Evolutionary conservation across 2,113 vertebrate species (phyloP).

Genomic region (Spheniscus mendiculus): DNA sequence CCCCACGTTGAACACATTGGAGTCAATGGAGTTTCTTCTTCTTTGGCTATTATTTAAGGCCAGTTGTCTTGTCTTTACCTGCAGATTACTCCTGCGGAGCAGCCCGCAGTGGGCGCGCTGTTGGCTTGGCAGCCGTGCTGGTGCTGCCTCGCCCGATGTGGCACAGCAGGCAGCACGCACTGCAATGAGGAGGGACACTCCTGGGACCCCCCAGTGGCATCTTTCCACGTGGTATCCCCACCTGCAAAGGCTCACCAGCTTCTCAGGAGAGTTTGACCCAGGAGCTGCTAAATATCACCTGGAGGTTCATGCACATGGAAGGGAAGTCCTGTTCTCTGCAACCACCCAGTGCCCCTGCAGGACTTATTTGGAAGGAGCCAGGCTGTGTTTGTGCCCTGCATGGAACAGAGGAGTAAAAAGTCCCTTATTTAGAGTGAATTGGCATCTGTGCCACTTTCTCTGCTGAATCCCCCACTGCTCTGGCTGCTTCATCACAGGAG

Average conservation of each 20-base stretch:
- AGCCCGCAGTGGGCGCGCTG: fast-evolving
- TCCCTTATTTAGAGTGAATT: not conserved
- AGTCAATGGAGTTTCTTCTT: not conserved
- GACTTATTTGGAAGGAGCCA: not conserved
- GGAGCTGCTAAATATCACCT: not conserved
- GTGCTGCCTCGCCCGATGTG: not conserved
- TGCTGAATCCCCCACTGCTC: not conserved
- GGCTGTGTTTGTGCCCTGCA: not conserved
- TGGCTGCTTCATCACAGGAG: not conserved
- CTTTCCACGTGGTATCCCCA: fast-evolving
- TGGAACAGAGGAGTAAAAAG: not conserved
- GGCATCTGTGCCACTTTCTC: not conserved
- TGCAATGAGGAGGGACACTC: not conserved
- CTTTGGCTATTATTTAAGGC: not conserved
- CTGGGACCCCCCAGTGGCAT: fast-evolving
- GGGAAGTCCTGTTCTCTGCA: not conserved
- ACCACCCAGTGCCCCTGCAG: not conserved
- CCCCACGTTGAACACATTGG: not conserved
- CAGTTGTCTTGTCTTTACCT: not conserved
- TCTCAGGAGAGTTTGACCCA: not conserved
- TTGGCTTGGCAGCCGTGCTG: not conserved
- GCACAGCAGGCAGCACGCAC: not conserved
- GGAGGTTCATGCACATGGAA: not conserved
- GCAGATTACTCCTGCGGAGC: not conserved
- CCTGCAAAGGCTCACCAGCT: not conserved